These are phyloP conservation scores for Drosophila macrospina DNA, from an alignment of 2,888 invertebrate genomes.

Conservation along the genomic window DNA sequence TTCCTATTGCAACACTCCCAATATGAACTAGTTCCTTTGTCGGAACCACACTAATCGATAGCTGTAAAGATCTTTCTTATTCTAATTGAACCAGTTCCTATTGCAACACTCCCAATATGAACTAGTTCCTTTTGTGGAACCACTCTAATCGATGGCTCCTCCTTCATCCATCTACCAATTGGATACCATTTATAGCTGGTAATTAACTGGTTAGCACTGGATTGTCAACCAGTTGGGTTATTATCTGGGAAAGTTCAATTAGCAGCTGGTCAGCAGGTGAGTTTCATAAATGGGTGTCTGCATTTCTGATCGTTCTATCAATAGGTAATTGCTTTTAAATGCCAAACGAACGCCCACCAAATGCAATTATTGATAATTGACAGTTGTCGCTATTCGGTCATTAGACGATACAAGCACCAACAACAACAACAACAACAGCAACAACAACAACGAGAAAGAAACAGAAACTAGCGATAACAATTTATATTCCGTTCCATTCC, in stretches of 20 bases:
- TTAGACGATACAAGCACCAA: constrained; percentile 29
- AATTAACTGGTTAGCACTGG: constrained; percentile 11
- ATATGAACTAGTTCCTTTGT: too few species aligned
- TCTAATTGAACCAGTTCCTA: too few species aligned
- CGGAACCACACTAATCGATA: too few species aligned
- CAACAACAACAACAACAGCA: neutral
- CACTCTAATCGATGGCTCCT: neutral
- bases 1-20: too few species aligned
- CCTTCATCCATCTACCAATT: neutral
- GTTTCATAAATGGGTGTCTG: constrained; percentile 12
- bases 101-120: neutral
- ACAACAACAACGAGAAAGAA: too few species aligned
- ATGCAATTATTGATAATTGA: constrained; percentile 64
- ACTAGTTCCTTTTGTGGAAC: neutral
- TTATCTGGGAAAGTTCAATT: constrained; percentile 28
- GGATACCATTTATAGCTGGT: neutral
- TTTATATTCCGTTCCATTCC: constrained; percentile 5
- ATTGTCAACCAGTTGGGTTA: constrained; percentile 14
- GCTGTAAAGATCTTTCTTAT: too few species aligned
- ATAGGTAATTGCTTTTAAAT: constrained; percentile 67
- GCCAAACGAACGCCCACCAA: constrained; percentile 38
- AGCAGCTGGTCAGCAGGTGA: constrained; percentile 42
- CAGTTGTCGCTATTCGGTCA: constrained; percentile 32
- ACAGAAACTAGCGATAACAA: constrained; percentile 17
- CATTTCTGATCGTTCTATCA: constrained; percentile 36